phyloP scores from a whole-genome alignment of 2,113 vertebrate species.

The Buteo buteo region DNA sequence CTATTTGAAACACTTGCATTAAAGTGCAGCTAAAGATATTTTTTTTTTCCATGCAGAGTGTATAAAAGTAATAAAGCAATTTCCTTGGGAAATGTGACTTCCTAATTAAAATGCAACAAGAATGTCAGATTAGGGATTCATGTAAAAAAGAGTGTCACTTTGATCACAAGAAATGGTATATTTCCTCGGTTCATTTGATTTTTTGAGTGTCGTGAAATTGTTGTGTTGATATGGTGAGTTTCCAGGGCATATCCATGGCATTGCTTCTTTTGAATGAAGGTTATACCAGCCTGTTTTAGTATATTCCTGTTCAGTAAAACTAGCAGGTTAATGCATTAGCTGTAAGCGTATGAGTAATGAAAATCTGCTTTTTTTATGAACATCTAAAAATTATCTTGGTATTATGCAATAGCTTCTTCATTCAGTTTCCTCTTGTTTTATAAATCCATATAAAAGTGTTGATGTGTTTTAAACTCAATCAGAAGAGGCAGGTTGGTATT shows the following conservation, averaged over 20 bases:
- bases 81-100: background rate
- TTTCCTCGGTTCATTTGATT: background rate
- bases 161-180: background rate
- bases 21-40: background rate
- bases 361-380: background rate
- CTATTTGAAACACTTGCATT: background rate
- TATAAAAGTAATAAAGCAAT: background rate
- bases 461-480: background rate
- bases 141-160: background rate
- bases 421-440: background rate
- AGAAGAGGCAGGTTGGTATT: background rate
- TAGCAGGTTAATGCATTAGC: background rate
- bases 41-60: background rate
- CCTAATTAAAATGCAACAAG: background rate
- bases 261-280: background rate
- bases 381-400: background rate
- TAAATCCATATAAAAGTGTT: background rate
- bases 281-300: background rate
- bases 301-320: background rate
- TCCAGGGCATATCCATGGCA: background rate
- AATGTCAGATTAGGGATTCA: background rate
- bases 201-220: background rate
- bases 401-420: background rate
- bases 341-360: background rate
- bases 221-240: background rate